Evolutionary conservation across 2,888 invertebrate genomes (phyloP), one percentile per base, ranked within the genome.

Genomic region (Tachystola acroxantha): DNA sequence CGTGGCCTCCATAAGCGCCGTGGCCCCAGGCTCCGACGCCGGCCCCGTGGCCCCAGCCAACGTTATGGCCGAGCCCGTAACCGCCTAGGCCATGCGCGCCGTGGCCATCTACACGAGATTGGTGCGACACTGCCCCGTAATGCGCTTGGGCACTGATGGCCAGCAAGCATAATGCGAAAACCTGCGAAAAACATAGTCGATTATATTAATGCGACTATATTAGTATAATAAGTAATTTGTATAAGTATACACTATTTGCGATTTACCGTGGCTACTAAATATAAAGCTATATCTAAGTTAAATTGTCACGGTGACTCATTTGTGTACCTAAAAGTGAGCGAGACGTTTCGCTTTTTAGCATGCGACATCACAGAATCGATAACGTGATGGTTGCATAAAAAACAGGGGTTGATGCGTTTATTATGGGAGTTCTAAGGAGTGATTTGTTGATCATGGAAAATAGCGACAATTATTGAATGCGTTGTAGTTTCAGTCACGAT

Each of bases 91-190:
- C 43, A 32, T 57, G 53, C 33, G 44, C 46, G 6, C 54, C 46
- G 30, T 53, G 44, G 42, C 57, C 55, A 32, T 69, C 67, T 3
- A 55, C 53, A 2, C 76, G 65, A 11, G 59, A 57, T 37, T 61
- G 61, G 37, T 72, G 64, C 2, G 76, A 77, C 13, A 66, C 64
- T 11, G 75, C 71, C n/a, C 43, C 42, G 24, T 61, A 54, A 42
- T 66, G 55, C 39, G 71, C 65, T 13, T 66, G 45, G 7, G 55
- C 66, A 36, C 62, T 51, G 12, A 58, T 54, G 27, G 61, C 62
- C 40, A 73, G 42, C 31, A 73, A 30, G 37, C 62, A 65, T 31
- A 72, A 43, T 36, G 62, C 58, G 36, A 52, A 50, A 24, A 70
- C 50, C 76, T 76, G 10, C 3, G 16, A 16, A 16, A 6, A 16